Evolutionary conservation across 64 coral and sea anemone species (phyloP).

Genomic region (Pachyseris speciosa): DNA sequence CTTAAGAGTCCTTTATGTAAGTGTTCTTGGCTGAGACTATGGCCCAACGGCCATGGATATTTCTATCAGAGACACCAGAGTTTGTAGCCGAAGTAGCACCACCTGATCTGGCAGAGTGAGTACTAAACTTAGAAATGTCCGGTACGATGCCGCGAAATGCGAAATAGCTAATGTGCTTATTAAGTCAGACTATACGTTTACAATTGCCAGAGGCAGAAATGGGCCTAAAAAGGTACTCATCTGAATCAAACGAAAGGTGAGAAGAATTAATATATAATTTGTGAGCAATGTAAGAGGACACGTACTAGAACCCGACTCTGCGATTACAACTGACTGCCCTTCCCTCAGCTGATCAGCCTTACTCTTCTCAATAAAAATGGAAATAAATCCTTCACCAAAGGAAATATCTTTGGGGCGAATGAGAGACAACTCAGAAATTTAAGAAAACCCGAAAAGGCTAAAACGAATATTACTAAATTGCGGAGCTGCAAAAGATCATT

Average conservation of each 20-base stretch:
- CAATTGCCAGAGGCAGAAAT: neutral
- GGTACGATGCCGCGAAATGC: neutral
- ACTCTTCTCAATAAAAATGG: slow-evolving; percentile 42
- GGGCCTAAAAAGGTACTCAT: neutral
- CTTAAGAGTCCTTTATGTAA: too few species aligned
- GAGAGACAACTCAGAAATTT: too few species aligned
- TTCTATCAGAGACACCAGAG: slow-evolving; percentile 1
- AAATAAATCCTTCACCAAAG: slow-evolving; percentile 31
- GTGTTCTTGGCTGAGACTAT: too few species aligned
- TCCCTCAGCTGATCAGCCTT: slow-evolving; percentile 69
- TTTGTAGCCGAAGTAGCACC: slow-evolving; percentile 7
- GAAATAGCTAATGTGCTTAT: slow-evolving; percentile 6
- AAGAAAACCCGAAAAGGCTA: slow-evolving; percentile 50
- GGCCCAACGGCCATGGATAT: too few species aligned
- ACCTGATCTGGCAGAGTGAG: slow-evolving; percentile 19
- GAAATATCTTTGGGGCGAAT: slow-evolving; percentile 28
- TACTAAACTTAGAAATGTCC: slow-evolving; percentile 13
- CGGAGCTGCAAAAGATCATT: neutral
- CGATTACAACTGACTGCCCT: slow-evolving; percentile 7
- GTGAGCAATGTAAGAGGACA: neutral
- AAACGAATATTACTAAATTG: slow-evolving; percentile 7
- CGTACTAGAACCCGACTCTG: slow-evolving; percentile 28
- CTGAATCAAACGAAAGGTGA: neutral
- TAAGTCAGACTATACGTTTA: slow-evolving; percentile 5
- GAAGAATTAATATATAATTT: neutral